Evolutionary conservation across 2,888 invertebrate species (phyloP).

Genomic region (Argynnis bischoffii): DNA sequence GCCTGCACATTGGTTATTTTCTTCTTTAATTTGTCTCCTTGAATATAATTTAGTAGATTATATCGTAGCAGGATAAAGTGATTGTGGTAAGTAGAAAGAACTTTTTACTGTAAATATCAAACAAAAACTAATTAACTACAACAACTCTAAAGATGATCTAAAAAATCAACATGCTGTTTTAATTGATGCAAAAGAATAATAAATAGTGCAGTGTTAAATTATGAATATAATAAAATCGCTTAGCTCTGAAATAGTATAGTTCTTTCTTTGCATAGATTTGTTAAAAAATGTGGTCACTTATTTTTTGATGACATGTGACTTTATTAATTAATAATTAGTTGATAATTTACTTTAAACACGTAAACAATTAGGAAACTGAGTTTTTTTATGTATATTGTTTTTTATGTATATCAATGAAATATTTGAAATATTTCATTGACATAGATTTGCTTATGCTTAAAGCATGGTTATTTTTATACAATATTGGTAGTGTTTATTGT

Average conservation of each 20-base stretch:
- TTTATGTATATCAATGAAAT: no score
- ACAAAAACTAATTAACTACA: conserved; percentile 9
- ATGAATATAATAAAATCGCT: background rate
- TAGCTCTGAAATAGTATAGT: background rate
- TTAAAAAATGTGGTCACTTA: background rate
- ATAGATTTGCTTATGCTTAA: no score
- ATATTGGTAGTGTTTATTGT: no score
- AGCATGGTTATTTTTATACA: no score
- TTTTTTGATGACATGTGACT: background rate
- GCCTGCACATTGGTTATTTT: conserved; percentile 65
- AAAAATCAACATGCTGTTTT: conserved; percentile 16
- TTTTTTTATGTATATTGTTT: no score
- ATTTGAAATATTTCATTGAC: no score
- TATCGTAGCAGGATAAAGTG: conserved; percentile 65
- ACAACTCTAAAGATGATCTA: background rate
- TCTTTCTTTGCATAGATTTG: background rate
- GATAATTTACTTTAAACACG: no score
- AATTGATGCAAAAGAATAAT: background rate
- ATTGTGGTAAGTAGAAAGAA: conserved; percentile 64
- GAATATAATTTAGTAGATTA: conserved; percentile 52
- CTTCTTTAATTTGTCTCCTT: conserved; percentile 52
- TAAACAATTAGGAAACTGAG: no score
- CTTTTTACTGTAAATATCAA: conserved; percentile 5
- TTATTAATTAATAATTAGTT: no score
- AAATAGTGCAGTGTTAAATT: background rate